Evolutionary conservation across 1,140 invertebrate genomes (phyloP).

Genomic region (Drosophila lowei): DNA sequence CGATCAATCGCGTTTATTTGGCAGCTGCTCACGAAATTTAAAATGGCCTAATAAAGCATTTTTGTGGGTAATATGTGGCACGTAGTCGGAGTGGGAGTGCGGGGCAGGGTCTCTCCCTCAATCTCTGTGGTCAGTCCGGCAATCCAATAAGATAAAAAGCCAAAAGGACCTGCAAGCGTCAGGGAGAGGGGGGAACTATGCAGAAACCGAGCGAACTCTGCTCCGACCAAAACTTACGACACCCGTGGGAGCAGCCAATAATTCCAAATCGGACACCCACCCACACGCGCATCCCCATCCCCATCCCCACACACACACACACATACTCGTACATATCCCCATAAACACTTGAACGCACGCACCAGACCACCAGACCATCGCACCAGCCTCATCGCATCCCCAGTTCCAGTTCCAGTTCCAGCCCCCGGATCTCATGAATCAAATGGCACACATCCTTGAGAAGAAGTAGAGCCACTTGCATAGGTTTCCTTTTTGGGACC

Average conservation of each 20-base stretch:
- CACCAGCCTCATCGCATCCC: not conserved
- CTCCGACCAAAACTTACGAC: conserved; percentile 68
- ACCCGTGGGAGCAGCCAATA: conserved; percentile 82
- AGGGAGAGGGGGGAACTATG: conserved; percentile 49
- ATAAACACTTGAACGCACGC: conserved; percentile 40
- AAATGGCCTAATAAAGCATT: conserved; percentile 62
- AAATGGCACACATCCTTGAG: conserved; percentile 62
- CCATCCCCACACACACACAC: conserved; percentile 6
- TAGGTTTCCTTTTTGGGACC: not conserved
- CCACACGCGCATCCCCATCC: conserved; percentile 18
- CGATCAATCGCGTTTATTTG: conserved; percentile 67
- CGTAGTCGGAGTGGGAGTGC: not conserved
- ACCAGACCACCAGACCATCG: conserved; percentile 11
- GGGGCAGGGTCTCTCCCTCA: conserved; percentile 17
- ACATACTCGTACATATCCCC: conserved; percentile 3
- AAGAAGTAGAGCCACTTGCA: not conserved
- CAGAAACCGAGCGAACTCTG: conserved; percentile 37
- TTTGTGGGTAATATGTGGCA: conserved; percentile 38
- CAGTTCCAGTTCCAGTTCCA: not conserved
- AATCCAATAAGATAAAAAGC: conserved; percentile 74
- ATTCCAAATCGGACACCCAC: conserved; percentile 72
- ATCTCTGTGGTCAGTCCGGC: conserved; percentile 68
- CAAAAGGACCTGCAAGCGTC: conserved; percentile 3
- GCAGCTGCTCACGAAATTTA: conserved; percentile 63
- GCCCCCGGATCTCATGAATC: conserved; percentile 61